phyloP scores from a whole-genome alignment of 2,113 vertebrate genomes.

The Pionites leucogaster region DNA sequence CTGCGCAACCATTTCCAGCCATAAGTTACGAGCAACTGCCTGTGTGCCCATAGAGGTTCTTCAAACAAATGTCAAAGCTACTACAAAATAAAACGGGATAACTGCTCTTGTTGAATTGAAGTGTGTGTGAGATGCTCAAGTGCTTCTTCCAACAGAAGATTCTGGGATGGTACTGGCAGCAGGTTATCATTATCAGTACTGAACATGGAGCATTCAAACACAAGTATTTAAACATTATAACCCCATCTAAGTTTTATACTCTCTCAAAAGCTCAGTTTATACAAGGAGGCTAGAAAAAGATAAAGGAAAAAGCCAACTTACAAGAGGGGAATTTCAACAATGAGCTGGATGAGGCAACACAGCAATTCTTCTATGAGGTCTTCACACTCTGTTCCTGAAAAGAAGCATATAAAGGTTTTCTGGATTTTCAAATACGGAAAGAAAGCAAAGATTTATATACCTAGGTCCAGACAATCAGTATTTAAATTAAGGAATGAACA shows the following conservation, averaged over 20 bases:
- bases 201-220: not conserved
- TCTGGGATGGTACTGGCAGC: not conserved
- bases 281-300: not conserved
- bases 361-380: conserved; percentile 93
- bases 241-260: not conserved
- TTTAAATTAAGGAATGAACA: not conserved
- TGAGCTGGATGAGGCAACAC: conserved; percentile 92
- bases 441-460: not conserved
- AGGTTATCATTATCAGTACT: not conserved
- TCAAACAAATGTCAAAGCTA: not conserved
- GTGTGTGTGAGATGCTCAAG: not conserved
- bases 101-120: not conserved
- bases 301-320: conserved; percentile 74
- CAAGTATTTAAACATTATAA: not conserved
- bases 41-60: not conserved
- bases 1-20: not conserved
- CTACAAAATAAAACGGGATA: not conserved
- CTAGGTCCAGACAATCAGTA: not conserved
- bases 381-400: conserved; percentile 80
- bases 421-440: not conserved
- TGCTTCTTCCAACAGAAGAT: not conserved
- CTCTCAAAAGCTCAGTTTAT: not conserved
- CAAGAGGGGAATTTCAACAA: conserved; percentile 94
- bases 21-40: not conserved
- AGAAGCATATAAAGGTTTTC: not conserved